Percentiles rank a stretch among this genome's conserved stretches.
phyloP scores from a whole-genome alignment of 2,113 vertebrate species.

The Entomyzon cyanotis region DNA sequence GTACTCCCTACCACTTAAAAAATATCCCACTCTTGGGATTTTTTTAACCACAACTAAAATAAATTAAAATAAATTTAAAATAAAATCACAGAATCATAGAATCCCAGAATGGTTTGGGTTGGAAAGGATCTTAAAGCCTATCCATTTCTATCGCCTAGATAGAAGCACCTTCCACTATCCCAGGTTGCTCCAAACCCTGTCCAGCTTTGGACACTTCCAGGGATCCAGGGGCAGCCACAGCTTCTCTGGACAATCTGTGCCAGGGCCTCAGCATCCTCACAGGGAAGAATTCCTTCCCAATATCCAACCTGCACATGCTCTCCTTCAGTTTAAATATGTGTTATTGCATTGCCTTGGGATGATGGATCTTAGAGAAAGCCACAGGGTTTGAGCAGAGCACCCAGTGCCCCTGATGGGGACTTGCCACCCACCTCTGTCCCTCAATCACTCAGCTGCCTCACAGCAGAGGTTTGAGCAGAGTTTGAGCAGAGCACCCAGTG shows the following conservation, averaged over 20 bases:
- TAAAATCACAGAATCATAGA: background rate
- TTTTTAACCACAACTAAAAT: background rate
- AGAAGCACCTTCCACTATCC: background rate
- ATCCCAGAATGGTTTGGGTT: background rate
- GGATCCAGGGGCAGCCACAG: background rate
- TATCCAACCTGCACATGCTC: background rate
- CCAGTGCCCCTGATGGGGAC: accelerated
- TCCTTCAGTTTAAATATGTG: background rate
- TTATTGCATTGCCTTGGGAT: background rate
- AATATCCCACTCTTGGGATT: background rate
- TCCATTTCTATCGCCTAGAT: accelerated
- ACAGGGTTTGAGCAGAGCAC: background rate
- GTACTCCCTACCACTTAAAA: background rate
- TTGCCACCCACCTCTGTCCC: background rate
- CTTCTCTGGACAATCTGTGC: background rate
- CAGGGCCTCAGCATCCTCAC: accelerated
- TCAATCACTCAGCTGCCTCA: background rate
- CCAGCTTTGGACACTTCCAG: background rate
- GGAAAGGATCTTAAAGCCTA: background rate
- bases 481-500: no score
- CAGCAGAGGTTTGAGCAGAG: no score
- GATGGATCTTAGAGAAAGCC: background rate
- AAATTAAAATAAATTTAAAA: background rate
- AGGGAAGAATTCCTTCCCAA: background rate
- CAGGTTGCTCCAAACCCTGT: background rate